Percentiles rank a stretch among this genome's conserved stretches.
phyloP scores from a whole-genome alignment of 2,113 vertebrate genomes.

The Anseranas semipalmata region DNA sequence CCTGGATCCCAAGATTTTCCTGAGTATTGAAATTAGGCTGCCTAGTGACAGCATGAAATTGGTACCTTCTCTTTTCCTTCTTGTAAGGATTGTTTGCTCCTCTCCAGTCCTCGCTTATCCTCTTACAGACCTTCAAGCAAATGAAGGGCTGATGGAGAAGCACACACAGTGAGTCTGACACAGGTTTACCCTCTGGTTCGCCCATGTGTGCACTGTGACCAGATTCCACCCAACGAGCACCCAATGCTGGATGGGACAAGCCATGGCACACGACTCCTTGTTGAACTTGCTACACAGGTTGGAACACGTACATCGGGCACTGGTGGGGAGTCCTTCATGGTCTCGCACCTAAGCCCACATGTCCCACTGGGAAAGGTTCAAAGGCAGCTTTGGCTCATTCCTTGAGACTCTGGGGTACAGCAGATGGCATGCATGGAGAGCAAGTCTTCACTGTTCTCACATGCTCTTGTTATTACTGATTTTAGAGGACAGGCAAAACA shows the following conservation, averaged over 20 bases:
- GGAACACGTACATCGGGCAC: not conserved
- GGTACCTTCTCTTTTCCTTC: not conserved
- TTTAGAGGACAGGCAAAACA: not conserved
- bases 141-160: not conserved
- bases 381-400: not conserved
- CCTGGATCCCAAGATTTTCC: not conserved
- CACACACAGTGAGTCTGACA: not conserved
- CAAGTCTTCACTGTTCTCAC: not conserved
- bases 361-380: not conserved
- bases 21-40: not conserved
- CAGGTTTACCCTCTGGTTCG: not conserved
- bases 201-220: not conserved
- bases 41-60: not conserved
- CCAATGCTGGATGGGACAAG: not conserved
- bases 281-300: not conserved
- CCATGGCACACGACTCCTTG: not conserved
- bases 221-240: not conserved
- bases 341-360: rapidly evolving
- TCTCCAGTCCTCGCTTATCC: not conserved
- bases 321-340: not conserved
- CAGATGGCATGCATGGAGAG: not conserved
- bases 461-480: not conserved
- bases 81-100: not conserved
- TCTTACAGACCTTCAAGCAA: not conserved
- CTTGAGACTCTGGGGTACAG: not conserved